These are phyloP conservation scores for sheep (Ovis aries) DNA, from an alignment of 2,113 vertebrate genomes.

Conservation along the genomic window DNA sequence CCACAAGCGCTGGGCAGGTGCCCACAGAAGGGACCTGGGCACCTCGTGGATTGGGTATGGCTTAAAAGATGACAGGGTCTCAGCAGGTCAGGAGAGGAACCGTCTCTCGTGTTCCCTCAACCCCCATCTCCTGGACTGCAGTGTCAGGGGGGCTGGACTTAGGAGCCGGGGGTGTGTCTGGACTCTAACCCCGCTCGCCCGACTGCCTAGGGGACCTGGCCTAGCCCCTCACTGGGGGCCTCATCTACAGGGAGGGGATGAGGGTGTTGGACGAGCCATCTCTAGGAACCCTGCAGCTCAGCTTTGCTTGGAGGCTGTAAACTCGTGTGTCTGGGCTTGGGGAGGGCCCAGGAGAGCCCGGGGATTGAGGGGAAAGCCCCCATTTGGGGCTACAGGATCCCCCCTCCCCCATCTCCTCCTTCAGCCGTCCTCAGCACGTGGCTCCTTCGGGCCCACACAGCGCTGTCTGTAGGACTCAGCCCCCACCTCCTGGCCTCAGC, in stretches of 20 bases:
- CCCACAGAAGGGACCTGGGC: neutral
- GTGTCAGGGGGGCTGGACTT: fast-evolving
- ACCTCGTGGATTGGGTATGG: no score
- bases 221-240: neutral
- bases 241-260: neutral
- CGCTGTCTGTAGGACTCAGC: neutral
- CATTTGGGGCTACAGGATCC: neutral
- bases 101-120: neutral
- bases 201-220: neutral
- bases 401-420: neutral
- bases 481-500: neutral
- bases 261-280: neutral
- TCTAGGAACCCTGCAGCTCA: neutral
- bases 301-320: neutral
- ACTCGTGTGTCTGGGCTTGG: neutral
- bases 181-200: fast-evolving
- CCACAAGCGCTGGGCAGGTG: neutral
- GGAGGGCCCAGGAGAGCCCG: neutral
- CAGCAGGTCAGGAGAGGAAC: neutral
- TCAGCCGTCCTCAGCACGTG: fast-evolving
- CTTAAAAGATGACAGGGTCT: neutral
- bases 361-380: neutral
- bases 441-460: neutral
- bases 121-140: neutral
- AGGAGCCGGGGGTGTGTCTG: no score